Percentiles rank a stretch among this genome's conserved stretches.
phyloP scores from a whole-genome alignment of 2,113 vertebrate genomes.

The Cheilinus undulatus region DNA sequence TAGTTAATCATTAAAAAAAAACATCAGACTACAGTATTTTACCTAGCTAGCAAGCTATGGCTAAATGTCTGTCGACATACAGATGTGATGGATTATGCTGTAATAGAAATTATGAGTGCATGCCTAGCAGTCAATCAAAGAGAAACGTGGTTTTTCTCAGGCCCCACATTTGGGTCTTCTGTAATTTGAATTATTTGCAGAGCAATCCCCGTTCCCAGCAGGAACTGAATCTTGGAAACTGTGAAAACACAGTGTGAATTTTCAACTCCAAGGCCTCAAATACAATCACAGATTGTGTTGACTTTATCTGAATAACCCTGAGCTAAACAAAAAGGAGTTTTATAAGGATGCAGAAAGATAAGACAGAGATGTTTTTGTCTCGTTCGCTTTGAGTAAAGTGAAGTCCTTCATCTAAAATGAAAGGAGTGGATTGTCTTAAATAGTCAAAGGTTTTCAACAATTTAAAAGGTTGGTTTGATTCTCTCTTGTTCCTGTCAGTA shows the following conservation, averaged over 20 bases:
- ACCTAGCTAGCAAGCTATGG: neutral
- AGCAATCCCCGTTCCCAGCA: neutral
- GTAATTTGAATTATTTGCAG: no score
- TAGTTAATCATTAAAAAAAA: no score
- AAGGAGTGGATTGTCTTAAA: neutral
- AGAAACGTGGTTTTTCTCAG: neutral
- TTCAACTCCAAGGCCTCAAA: neutral
- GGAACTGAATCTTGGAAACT: neutral
- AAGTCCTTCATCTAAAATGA: neutral
- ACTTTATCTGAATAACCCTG: neutral
- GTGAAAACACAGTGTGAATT: neutral
- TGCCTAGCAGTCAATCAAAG: neutral
- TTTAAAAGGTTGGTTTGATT: no score
- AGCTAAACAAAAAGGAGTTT: neutral
- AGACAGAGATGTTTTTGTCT: neutral
- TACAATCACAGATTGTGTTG: neutral
- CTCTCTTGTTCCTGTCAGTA: no score
- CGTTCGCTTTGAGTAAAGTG: neutral
- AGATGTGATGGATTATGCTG: no score
- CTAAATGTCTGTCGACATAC: neutral
- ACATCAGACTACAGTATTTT: no score
- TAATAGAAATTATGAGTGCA: no score
- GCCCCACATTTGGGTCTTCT: no score
- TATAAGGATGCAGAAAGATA: neutral
- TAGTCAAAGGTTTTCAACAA: no score